These are phyloP conservation scores for Pedicia rivosa DNA, from an alignment of 2,888 invertebrate species.

Conservation along the genomic window DNA sequence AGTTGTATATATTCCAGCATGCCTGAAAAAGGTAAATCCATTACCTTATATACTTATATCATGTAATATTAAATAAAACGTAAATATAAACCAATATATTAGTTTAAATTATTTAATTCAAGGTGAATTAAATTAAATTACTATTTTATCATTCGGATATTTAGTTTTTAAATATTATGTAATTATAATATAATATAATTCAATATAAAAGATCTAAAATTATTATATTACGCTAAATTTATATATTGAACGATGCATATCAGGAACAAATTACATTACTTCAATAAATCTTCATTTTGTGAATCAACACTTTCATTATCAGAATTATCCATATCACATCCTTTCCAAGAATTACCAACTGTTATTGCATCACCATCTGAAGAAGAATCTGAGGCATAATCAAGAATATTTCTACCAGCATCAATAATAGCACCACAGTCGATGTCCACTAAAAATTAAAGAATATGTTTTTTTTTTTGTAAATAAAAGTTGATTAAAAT, in stretches of 20 bases:
- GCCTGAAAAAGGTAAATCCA: conserved; percentile 39
- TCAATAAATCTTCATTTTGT: conserved; percentile 56
- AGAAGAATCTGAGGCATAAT: conserved; percentile 55
- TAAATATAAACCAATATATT: no score
- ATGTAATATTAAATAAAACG: no score
- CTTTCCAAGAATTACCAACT: conserved; percentile 44
- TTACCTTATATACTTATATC: no score
- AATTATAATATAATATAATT: background rate
- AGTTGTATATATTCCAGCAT: conserved; percentile 75
- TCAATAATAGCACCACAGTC: conserved; percentile 36
- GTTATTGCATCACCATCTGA: conserved; percentile 45
- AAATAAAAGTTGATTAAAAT: background rate
- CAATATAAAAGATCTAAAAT: background rate
- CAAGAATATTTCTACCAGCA: conserved; percentile 40
- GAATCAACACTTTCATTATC: conserved; percentile 66
- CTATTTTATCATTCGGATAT: no score
- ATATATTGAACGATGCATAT: background rate
- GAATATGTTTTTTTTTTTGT: background rate
- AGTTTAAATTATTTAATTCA: no score
- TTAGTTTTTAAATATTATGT: no score
- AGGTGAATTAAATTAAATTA: no score
- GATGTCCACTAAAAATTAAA: conserved; percentile 30
- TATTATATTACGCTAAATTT: background rate
- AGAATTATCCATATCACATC: conserved; percentile 48
- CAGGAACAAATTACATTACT: conserved; percentile 40